Evolutionary conservation across 2,797 vertebrate species (phyloP), one percentile per base, ranked within the genome.

Genomic region (Sebastolobus altivelis): DNA sequence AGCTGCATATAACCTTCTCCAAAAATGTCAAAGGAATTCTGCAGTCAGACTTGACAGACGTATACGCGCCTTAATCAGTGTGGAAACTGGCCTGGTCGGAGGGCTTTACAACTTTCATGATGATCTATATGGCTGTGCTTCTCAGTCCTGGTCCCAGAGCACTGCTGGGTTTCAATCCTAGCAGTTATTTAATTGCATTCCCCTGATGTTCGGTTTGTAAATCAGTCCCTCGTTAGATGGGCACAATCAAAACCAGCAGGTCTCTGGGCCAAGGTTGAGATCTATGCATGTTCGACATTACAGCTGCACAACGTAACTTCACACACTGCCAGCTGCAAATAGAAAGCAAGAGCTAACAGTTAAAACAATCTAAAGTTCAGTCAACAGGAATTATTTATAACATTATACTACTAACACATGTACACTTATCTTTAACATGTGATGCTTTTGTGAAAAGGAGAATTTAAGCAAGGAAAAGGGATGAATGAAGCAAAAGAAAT

Each of bases 221-320:
- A 77, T 78, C 35, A 76, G 60, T 2, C 27, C 33, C 65, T 73
- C 14, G 58, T 75, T 75, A 62, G 56, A 46, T 43, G 13, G 62
- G 4, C 14, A 16, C 62, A 71, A 78, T 83, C 38, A 73, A 56
- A 89, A 63, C 52, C 61, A 78, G 75, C 69, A 67, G 71, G 54
- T 66, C 60, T 70, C 35, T 31, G 18, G 49, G 40, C 73, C 5
- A 20, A 33, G 2, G 43, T 29, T 56, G 35, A 27, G 43, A 54
- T 69, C 20, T 14, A 18, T 29, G 49, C 25, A 65, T 58, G 58
- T 58, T 67, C 7, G 18, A 14, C 29, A 31, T 43, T 40, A 66
- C 69, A 71, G 76, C 59, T 75, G 60, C 59, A 54, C 13, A 12
- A n/a, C 6, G 3, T 61, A 67, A 54, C 56, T 65, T 52, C 63